phyloP scores from a whole-genome alignment of 2,113 vertebrate genomes.

The Entomyzon cyanotis region DNA sequence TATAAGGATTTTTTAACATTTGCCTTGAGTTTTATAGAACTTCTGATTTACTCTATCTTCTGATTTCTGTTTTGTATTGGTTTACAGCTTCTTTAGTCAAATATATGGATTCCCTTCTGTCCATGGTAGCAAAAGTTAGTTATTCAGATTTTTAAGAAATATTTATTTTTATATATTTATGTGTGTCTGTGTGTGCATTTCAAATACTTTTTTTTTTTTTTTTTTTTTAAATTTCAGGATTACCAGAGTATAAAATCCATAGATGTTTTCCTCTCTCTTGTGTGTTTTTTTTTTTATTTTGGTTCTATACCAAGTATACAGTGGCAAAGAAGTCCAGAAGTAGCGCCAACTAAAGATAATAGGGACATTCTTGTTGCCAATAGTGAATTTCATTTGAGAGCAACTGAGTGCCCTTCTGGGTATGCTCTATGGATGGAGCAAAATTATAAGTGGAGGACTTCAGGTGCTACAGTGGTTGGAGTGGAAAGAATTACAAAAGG shows the following conservation, averaged over 20 bases:
- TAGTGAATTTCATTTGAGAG: not conserved
- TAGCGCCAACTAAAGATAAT: rapidly evolving
- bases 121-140: not conserved
- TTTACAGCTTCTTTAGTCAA: not conserved
- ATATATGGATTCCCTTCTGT: not conserved
- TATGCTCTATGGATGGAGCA: not conserved
- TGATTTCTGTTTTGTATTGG: not conserved
- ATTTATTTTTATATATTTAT: not conserved
- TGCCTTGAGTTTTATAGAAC: not conserved
- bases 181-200: rapidly evolving
- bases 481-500: not conserved
- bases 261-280: not conserved
- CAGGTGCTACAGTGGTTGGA: not conserved
- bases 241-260: not conserved
- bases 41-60: not conserved
- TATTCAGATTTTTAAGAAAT: not conserved
- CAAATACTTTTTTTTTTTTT: not conserved
- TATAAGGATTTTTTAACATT: not conserved
- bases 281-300: not conserved
- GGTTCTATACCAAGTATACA: not conserved
- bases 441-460: not conserved
- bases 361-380: not conserved
- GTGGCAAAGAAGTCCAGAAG: not conserved
- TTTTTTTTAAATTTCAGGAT: not conserved
- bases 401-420: not conserved